Conservation (phyloP, 2,888 invertebrate species). For the Rhagium mordax region DNA sequence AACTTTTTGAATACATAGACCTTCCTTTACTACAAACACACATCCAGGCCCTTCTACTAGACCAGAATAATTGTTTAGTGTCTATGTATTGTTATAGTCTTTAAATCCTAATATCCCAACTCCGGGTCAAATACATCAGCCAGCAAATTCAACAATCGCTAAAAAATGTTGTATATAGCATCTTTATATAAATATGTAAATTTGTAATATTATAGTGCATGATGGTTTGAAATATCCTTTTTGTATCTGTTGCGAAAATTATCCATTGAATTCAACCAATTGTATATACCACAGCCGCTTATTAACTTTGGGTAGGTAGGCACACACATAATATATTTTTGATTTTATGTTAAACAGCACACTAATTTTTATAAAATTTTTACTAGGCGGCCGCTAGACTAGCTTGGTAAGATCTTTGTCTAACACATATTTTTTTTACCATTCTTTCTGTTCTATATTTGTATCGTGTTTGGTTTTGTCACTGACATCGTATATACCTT, state of each 20-base stretch:
- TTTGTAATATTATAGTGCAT: not conserved
- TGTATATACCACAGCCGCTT: slow-evolving; percentile 12
- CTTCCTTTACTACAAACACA: no score
- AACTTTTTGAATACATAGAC: no score
- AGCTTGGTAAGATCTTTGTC: slow-evolving; percentile 70
- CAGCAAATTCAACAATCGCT: not conserved
- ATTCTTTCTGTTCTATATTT: slow-evolving; percentile 12
- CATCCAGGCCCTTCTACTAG: no score
- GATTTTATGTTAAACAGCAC: slow-evolving; percentile 50
- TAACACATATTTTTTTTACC: slow-evolving; percentile 52
- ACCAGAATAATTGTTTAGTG: no score
- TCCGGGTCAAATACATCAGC: not conserved
- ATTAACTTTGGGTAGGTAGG: slow-evolving; percentile 23
- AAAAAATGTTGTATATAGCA: no score
- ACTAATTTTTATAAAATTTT: slow-evolving; percentile 67
- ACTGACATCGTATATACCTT: slow-evolving; percentile 18
- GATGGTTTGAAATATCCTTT: not conserved
- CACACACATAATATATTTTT: slow-evolving; percentile 29
- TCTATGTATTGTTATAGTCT: no score
- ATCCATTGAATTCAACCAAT: not conserved
- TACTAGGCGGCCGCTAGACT: slow-evolving; percentile 70
- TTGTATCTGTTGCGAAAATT: slow-evolving; percentile 20
- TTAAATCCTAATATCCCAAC: no score
- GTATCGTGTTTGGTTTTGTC: slow-evolving; percentile 16
- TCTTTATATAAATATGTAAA: no score